These are phyloP conservation scores for Pavo muticus DNA, from an alignment of 2,113 vertebrate species.

Conservation along the genomic window DNA sequence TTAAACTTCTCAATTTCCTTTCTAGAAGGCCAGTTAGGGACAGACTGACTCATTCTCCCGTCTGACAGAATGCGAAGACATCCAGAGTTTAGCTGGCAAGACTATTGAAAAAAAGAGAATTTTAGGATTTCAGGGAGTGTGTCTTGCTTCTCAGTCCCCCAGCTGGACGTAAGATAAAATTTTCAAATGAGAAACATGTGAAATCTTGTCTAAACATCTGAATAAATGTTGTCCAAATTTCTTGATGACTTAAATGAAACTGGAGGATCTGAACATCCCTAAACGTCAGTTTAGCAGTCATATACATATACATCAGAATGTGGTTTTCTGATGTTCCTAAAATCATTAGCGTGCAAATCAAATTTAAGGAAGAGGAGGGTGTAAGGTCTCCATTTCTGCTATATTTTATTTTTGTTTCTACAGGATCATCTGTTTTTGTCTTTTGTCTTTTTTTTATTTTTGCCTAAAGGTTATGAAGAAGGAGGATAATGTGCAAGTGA, in stretches of 20 bases:
- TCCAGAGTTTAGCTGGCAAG: conserved; percentile 64
- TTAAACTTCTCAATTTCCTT: conserved; percentile 72
- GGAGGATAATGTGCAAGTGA: neutral
- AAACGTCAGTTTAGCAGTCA: neutral
- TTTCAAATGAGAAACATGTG: conserved; percentile 38
- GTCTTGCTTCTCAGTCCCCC: conserved; percentile 42
- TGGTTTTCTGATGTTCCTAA: neutral
- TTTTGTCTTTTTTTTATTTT: neutral
- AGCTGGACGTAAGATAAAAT: neutral
- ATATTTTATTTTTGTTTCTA: neutral
- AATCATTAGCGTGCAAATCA: neutral
- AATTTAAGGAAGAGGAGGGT: neutral
- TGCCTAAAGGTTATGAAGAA: neutral
- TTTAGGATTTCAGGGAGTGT: conserved; percentile 42
- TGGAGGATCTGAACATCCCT: neutral
- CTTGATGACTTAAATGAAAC: neutral
- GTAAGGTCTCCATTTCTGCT: neutral
- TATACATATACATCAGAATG: neutral
- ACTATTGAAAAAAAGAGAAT: conserved; percentile 20
- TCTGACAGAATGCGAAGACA: conserved; percentile 65
- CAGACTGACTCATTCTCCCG: conserved; percentile 66
- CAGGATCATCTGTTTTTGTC: neutral
- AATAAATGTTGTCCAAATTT: neutral
- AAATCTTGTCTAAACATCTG: conserved; percentile 20
- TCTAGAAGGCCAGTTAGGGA: conserved; percentile 72